Evolutionary conservation across 1,140 invertebrate genomes (phyloP).

Genomic region (Atta colombica): DNA sequence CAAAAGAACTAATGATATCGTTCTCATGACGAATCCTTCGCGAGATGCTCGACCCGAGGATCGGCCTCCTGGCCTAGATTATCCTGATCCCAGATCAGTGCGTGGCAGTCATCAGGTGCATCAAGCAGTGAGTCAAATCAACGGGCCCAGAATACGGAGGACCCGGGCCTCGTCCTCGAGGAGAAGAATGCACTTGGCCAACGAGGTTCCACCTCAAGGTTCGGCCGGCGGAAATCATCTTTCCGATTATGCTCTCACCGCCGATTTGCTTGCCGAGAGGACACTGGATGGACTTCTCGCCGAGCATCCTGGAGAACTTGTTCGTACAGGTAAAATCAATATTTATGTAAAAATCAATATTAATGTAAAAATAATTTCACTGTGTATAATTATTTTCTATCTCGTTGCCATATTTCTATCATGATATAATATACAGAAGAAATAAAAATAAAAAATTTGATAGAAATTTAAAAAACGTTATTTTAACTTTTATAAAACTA

Average conservation of each 20-base stretch:
- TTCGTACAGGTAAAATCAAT: slow-evolving; percentile 91
- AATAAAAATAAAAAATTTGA: neutral
- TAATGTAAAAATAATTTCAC: neutral
- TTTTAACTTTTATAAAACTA: neutral
- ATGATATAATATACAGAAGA: neutral
- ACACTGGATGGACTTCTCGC: slow-evolving; percentile 93
- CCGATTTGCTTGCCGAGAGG: slow-evolving; percentile 93
- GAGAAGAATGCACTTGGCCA: slow-evolving; percentile 85
- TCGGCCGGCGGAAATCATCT: slow-evolving; percentile 90
- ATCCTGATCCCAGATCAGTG: slow-evolving; percentile 79
- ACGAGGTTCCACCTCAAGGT: slow-evolving; percentile 79
- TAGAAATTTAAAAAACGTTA: neutral
- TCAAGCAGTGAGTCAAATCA: slow-evolving; percentile 74
- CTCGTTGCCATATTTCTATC: neutral
- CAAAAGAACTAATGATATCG: slow-evolving; percentile 67
- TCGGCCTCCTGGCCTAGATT: slow-evolving; percentile 83
- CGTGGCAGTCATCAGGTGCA: slow-evolving; percentile 74
- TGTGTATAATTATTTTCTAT: neutral
- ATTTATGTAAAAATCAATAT: neutral
- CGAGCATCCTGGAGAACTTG: slow-evolving; percentile 97
- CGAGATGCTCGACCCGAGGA: slow-evolving; percentile 84
- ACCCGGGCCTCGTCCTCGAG: slow-evolving; percentile 80
- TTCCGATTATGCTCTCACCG: slow-evolving; percentile 91
- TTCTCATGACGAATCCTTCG: slow-evolving; percentile 85
- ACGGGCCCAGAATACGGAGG: slow-evolving; percentile 77